These are phyloP conservation scores for Sebastes cheni DNA, from an alignment of 2,797 vertebrate species.

Conservation along the genomic window DNA sequence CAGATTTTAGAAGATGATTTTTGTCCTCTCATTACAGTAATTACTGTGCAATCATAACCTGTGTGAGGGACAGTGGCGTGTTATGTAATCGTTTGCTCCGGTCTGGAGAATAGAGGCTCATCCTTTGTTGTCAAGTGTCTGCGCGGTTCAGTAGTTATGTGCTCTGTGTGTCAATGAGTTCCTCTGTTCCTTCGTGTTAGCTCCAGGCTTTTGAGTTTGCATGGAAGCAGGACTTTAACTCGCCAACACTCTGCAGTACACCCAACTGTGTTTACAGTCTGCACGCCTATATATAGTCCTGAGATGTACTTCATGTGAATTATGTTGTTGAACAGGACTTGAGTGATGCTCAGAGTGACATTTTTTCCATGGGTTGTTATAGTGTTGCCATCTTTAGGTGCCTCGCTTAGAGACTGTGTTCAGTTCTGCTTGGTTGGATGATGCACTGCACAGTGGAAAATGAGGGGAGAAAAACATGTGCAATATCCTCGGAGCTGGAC, in stretches of 20 bases:
- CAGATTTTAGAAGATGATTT: not conserved
- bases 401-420: not conserved
- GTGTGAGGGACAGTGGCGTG: not conserved
- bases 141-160: conserved; percentile 31
- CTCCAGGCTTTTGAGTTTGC: conserved; percentile 26
- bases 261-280: conserved; percentile 13
- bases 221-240: conserved; percentile 9
- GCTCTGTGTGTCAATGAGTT: conserved; percentile 39
- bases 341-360: conserved; percentile 17
- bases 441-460: not conserved
- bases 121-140: conserved; percentile 47
- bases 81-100: conserved; percentile 33
- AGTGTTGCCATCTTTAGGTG: not conserved
- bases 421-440: conserved; percentile 1
- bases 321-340: not conserved
- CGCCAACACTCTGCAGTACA: not conserved
- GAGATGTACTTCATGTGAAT: conserved; percentile 15
- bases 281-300: conserved; percentile 41
- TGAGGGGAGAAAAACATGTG: not conserved
- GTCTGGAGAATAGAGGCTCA: conserved; percentile 8
- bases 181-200: conserved; percentile 37
- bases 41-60: conserved; percentile 19
- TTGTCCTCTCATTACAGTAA: not conserved
- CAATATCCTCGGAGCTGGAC: conserved; percentile 24
- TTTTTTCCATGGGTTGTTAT: conserved; percentile 22